Conservation (phyloP, 2,113 vertebrate genomes). For the Bothrops jararaca region DNA sequence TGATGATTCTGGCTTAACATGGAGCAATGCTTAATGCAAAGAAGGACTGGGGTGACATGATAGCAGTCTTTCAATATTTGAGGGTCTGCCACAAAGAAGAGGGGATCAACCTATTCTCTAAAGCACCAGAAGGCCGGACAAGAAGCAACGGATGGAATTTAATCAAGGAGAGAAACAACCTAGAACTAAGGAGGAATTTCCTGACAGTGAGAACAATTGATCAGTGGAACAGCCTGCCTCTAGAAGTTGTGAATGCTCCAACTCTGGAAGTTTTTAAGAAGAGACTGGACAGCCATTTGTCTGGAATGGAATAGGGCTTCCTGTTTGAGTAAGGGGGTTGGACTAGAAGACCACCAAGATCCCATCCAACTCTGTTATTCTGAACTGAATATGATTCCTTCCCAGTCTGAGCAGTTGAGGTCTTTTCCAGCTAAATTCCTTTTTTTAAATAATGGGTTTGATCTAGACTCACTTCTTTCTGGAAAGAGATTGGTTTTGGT, state of each 20-base stretch:
- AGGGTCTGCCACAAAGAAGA: background rate
- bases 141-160: no score
- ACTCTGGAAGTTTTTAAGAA: background rate
- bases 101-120: background rate
- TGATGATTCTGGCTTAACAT: background rate
- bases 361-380: background rate
- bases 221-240: background rate
- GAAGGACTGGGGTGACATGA: background rate
- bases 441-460: constrained; percentile 1
- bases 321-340: background rate
- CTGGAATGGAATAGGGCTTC: background rate
- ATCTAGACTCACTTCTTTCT: constrained; percentile 75
- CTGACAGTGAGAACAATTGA: background rate
- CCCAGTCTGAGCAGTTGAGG: background rate
- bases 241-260: background rate
- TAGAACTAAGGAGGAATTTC: no score
- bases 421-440: background rate
- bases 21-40: background rate
- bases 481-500: constrained; percentile 83
- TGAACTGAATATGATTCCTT: background rate
- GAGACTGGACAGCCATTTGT: background rate
- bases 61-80: background rate
- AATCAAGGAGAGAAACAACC: background rate
- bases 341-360: background rate
- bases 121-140: background rate